Percentiles rank a stretch among this genome's conserved stretches.
phyloP scores from a whole-genome alignment of 2,113 vertebrate genomes.

The Carlito syrichta region DNA sequence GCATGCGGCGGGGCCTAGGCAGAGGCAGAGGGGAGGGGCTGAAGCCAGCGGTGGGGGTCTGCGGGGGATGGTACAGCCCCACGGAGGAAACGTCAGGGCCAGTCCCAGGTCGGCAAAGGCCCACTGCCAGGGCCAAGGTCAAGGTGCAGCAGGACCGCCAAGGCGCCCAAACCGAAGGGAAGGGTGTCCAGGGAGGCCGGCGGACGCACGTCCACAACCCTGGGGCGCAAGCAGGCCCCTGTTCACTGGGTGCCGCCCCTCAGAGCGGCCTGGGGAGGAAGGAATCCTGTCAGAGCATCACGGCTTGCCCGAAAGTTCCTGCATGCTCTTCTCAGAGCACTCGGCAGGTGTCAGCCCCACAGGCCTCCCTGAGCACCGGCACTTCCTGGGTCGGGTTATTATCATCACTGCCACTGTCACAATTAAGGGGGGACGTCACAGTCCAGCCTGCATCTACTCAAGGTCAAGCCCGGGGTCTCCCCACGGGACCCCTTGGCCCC shows the following conservation, averaged over 20 bases:
- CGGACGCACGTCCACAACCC: no score
- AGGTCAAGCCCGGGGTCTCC: not conserved
- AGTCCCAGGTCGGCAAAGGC: not conserved
- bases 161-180: no score
- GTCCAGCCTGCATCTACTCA: no score
- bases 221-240: accelerated
- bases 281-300: no score
- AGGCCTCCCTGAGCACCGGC: not conserved
- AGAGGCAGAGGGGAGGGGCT: not conserved
- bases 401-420: no score
- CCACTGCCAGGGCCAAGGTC: not conserved
- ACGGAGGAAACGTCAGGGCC: not conserved
- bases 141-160: not conserved
- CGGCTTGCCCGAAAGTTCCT: not conserved
- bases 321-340: not conserved
- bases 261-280: no score
- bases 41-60: not conserved
- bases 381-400: not conserved
- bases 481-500: not conserved
- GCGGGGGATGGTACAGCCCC: not conserved
- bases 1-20: not conserved
- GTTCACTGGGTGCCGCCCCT: not conserved
- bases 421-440: not conserved
- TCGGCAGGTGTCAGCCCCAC: no score
- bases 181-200: not conserved